Conservation (phyloP, 2,113 vertebrate species). For the Lasiurus cinereus region DNA sequence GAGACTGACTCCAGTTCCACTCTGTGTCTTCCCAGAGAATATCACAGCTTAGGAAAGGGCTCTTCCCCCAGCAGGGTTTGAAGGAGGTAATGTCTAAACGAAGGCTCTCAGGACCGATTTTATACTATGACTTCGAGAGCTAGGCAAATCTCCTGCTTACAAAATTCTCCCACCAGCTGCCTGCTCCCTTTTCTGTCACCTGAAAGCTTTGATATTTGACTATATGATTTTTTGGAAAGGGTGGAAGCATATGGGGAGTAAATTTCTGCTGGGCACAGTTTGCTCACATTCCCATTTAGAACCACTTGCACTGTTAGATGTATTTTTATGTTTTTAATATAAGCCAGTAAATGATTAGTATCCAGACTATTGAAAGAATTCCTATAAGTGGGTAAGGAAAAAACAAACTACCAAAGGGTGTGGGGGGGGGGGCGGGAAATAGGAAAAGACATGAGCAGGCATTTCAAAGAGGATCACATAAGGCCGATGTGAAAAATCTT, state of each 20-base stretch:
- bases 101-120: background rate
- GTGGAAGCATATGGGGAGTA: background rate
- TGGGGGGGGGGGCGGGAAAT: background rate
- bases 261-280: background rate
- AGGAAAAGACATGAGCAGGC: background rate
- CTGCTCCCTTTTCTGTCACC: background rate
- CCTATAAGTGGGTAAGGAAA: background rate
- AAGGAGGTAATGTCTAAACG: background rate
- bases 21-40: background rate
- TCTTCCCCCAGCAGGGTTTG: background rate
- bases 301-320: background rate
- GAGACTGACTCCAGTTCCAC: background rate
- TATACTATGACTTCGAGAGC: background rate
- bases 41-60: background rate
- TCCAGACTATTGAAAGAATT: slow-evolving; percentile 21
- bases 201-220: background rate
- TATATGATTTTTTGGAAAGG: background rate
- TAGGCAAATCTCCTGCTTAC: background rate
- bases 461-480: background rate
- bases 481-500: background rate
- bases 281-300: background rate
- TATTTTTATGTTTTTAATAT: slow-evolving; percentile 19
- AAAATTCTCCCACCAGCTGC: background rate
- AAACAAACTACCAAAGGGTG: background rate
- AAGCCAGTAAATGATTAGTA: slow-evolving; percentile 29